A percentile compares a stretch with the other conserved stretches of the same genome.
Evolutionary conservation across 2,888 invertebrate species (phyloP).

Genomic region (Andrena bucephala): DNA sequence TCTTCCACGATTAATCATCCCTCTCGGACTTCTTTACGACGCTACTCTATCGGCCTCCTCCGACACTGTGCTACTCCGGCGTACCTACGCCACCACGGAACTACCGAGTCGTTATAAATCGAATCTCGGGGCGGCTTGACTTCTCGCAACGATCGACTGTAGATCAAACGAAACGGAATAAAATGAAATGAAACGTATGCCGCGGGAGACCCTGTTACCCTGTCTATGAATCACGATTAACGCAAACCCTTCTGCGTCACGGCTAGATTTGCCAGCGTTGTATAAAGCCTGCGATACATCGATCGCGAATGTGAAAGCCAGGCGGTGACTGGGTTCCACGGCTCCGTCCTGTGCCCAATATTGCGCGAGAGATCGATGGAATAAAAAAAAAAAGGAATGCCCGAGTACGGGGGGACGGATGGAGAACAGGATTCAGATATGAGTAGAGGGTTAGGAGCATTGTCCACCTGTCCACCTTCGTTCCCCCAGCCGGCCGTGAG

Average conservation of each 20-base stretch:
- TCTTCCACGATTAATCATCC: slow-evolving; percentile 26
- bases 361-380: not conserved
- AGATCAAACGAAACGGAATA: too few relatives aligned
- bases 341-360: not conserved
- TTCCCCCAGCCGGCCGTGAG: slow-evolving; percentile 60
- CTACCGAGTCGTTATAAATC: too few relatives aligned
- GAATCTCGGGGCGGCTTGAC: too few relatives aligned
- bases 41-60: not conserved
- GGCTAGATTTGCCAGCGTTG: too few relatives aligned
- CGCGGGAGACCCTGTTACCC: too few relatives aligned
- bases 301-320: slow-evolving; percentile 12
- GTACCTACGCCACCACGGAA: too few relatives aligned
- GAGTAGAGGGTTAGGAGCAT: slow-evolving; percentile 71
- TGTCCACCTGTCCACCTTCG: slow-evolving; percentile 78
- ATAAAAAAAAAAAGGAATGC: slow-evolving; percentile 40
- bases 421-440: slow-evolving; percentile 56
- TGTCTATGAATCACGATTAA: too few relatives aligned
- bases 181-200: too few relatives aligned
- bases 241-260: too few relatives aligned
- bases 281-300: not conserved
- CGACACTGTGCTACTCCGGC: not conserved
- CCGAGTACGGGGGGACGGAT: slow-evolving; percentile 2
- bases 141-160: too few relatives aligned
- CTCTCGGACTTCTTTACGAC: not conserved
- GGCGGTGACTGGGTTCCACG: not conserved